A percentile compares a stretch with the other conserved stretches of the same genome.
phyloP scores from a whole-genome alignment of 1,140 invertebrate genomes.

The Plodia interpunctella region DNA sequence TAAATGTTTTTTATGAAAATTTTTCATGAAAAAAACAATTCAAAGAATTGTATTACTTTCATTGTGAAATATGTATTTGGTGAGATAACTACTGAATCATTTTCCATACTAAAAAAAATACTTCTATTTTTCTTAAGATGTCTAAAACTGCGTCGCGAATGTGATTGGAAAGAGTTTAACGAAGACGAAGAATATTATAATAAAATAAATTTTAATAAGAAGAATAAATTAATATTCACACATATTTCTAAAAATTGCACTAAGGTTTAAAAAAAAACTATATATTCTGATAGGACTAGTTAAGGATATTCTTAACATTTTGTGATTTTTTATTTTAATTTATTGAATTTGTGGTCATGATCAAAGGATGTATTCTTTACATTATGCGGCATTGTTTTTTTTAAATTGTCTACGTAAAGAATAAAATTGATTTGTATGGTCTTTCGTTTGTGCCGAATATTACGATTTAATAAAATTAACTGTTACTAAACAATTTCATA shows the following conservation, averaged over 20 bases:
- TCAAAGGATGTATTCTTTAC: background rate
- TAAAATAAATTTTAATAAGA: conserved; percentile 50
- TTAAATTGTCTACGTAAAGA: background rate
- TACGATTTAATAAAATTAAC: no score
- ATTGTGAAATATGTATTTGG: no score
- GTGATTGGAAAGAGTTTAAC: conserved; percentile 59
- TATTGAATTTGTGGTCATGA: conserved; percentile 25
- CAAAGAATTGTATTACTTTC: background rate
- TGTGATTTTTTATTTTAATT: conserved; percentile 46
- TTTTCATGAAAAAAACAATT: no score
- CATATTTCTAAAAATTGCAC: conserved; percentile 70
- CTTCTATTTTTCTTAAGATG: conserved; percentile 2
- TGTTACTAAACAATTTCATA: no score
- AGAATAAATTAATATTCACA: conserved; percentile 54
- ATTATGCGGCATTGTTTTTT: background rate
- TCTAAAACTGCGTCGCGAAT: conserved; percentile 63
- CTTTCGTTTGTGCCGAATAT: no score
- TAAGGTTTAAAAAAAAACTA: conserved; percentile 43
- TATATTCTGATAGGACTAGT: conserved; percentile 50
- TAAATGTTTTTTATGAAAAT: no score
- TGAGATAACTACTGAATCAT: background rate
- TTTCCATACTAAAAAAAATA: background rate
- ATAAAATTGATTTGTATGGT: background rate
- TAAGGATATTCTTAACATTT: conserved; percentile 41
- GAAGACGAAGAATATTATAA: conserved; percentile 46